These are phyloP conservation scores for Phytoseiulus persimilis DNA, from an alignment of 2,888 invertebrate genomes.

Conservation along the genomic window DNA sequence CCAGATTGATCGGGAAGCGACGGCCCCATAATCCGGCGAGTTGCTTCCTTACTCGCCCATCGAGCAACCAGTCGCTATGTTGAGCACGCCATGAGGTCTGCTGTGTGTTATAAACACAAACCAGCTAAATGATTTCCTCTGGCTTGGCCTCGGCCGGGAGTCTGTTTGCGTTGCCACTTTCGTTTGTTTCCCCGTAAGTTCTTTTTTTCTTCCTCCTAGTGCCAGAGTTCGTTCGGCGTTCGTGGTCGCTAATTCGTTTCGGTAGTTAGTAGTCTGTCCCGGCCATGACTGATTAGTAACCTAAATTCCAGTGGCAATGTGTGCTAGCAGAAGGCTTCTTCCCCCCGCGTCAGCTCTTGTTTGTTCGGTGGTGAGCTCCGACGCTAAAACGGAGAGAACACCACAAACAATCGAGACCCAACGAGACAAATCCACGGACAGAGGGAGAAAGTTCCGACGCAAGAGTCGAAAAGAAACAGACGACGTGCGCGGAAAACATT, in stretches of 20 bases:
- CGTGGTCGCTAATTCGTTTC: neutral
- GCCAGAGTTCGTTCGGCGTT: neutral
- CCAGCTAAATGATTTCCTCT: neutral
- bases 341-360: too few relatives aligned
- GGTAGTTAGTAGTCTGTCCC: neutral
- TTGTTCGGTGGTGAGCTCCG: too few relatives aligned
- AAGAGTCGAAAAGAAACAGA: too few relatives aligned
- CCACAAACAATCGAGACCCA: too few relatives aligned
- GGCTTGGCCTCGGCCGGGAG: neutral
- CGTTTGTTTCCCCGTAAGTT: neutral
- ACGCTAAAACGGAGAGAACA: too few relatives aligned
- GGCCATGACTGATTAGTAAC: too few relatives aligned
- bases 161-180: neutral
- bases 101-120: neutral
- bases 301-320: too few relatives aligned
- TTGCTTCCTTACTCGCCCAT: neutral
- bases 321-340: too few relatives aligned
- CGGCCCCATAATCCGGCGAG: neutral
- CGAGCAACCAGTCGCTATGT: neutral
- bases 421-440: too few relatives aligned
- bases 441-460: too few relatives aligned
- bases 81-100: neutral
- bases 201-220: neutral
- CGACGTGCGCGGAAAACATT: too few relatives aligned
- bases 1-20: too few relatives aligned